Evolutionary conservation across 2,113 vertebrate species (phyloP).

Genomic region (Struthidea cinerea): DNA sequence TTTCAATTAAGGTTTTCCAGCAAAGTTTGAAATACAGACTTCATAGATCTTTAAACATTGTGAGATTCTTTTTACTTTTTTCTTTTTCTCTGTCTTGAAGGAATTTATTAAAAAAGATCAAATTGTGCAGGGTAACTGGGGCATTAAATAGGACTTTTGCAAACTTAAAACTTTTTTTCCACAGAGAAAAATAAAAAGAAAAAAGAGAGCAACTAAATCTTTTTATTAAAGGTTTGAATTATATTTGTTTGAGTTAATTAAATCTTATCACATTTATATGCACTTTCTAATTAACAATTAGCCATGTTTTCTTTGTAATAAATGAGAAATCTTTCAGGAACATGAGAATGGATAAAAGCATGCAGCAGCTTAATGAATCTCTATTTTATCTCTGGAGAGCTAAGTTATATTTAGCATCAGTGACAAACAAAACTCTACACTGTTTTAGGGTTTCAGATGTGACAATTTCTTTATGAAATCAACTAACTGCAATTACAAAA

Average conservation of each 20-base stretch:
- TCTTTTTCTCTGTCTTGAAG: background rate
- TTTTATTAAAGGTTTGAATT: slow-evolving; percentile 39
- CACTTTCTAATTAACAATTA: slow-evolving; percentile 65
- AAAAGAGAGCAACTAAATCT: background rate
- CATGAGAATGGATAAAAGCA: slow-evolving; percentile 20
- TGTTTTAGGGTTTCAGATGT: background rate
- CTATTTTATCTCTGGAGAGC: slow-evolving; percentile 34
- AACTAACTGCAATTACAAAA: background rate
- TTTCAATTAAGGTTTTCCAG: background rate
- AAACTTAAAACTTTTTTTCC: background rate
- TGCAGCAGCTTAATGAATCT: slow-evolving; percentile 27
- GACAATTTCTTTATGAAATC: background rate
- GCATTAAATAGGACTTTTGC: background rate
- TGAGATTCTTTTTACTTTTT: background rate
- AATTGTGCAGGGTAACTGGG: background rate
- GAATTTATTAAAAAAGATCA: background rate
- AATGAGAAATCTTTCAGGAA: slow-evolving; percentile 56
- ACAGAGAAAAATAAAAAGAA: background rate
- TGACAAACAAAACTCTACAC: background rate
- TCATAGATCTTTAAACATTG: background rate
- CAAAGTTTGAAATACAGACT: background rate
- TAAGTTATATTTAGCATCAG: slow-evolving; percentile 27
- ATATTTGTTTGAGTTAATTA: slow-evolving; percentile 65
- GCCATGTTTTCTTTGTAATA: slow-evolving; percentile 56
- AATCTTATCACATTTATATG: slow-evolving; percentile 51